Percentiles rank a stretch among this genome's conserved stretches.
Evolutionary conservation across 2,888 invertebrate species (phyloP).

Genomic region (Trachelus tabidus): DNA sequence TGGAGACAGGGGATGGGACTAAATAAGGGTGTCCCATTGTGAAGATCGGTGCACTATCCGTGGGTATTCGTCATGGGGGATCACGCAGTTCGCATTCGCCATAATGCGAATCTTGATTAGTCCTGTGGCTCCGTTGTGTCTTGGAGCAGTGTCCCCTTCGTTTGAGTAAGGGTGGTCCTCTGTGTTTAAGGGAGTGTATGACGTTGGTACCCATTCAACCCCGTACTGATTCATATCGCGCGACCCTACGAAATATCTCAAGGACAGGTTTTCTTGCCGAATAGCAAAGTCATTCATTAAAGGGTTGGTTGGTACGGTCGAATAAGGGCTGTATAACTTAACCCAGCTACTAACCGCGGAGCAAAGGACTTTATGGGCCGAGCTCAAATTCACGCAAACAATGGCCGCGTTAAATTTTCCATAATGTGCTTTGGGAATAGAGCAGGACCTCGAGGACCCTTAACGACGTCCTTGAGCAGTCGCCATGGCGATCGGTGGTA

Average conservation of each 20-base stretch:
- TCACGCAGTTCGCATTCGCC: not conserved
- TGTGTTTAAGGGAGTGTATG: too few species aligned
- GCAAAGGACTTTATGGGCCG: slow-evolving; percentile 36
- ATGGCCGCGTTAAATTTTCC: slow-evolving; percentile 35
- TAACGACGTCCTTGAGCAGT: not conserved
- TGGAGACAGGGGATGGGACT: too few species aligned
- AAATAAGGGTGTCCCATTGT: not conserved
- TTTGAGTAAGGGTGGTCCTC: too few species aligned
- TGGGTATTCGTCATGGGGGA: not conserved
- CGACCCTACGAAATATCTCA: too few species aligned
- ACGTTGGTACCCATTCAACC: too few species aligned
- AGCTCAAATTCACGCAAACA: slow-evolving; percentile 32
- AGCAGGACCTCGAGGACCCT: slow-evolving; percentile 3
- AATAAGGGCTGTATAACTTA: too few species aligned
- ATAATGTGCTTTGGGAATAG: slow-evolving; percentile 10
- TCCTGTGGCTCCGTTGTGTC: slow-evolving; percentile 6
- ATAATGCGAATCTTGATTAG: slow-evolving; percentile 25
- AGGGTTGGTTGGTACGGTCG: too few species aligned
- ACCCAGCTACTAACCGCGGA: slow-evolving; percentile 24
- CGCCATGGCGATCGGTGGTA: not conserved
- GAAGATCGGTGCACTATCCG: not conserved
- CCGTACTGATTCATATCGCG: not conserved
- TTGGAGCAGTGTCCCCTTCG: too few species aligned
- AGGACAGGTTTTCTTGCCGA: too few species aligned
- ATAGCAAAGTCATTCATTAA: too few species aligned